Conservation (phyloP, 2,888 invertebrate species). For the Agrotis exclamationis region DNA sequence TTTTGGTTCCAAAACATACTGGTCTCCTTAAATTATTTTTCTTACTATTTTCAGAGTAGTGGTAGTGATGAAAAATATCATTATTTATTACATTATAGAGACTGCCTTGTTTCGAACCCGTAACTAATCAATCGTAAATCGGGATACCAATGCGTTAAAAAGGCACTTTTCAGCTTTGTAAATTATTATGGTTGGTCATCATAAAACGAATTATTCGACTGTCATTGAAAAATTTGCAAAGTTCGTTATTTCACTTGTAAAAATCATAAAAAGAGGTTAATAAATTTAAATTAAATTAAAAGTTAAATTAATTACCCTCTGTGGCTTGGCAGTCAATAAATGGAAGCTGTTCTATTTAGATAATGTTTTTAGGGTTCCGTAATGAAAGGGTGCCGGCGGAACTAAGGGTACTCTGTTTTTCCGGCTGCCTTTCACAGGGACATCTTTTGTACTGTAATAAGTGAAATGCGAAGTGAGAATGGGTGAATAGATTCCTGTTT, state of each 20-base stretch:
- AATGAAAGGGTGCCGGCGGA: neutral
- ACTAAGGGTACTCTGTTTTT: neutral
- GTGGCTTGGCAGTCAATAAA: slow-evolving; percentile 50
- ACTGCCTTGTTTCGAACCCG: neutral
- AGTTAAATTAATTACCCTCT: slow-evolving; percentile 49
- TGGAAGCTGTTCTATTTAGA: slow-evolving; percentile 42
- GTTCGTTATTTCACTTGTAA: slow-evolving; percentile 24
- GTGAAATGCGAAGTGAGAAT: too few species aligned
- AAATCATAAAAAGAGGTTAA: slow-evolving; percentile 37
- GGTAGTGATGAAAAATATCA: neutral
- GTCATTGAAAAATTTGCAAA: slow-evolving; percentile 23
- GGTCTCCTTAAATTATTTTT: neutral
- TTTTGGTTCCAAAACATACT: neutral
- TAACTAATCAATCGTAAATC: neutral
- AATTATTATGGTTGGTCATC: neutral
- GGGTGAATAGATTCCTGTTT: too few species aligned
- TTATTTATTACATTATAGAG: neutral
- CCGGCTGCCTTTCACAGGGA: neutral
- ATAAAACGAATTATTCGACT: slow-evolving; percentile 11
- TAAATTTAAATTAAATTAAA: slow-evolving; percentile 52
- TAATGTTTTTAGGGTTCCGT: slow-evolving; percentile 33
- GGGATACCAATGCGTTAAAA: neutral
- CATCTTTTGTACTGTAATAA: neutral
- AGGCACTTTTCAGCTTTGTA: neutral
- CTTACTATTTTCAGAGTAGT: too few species aligned